Evolutionary conservation across 2,113 vertebrate genomes (phyloP).

Genomic region (Pao palembangensis): DNA sequence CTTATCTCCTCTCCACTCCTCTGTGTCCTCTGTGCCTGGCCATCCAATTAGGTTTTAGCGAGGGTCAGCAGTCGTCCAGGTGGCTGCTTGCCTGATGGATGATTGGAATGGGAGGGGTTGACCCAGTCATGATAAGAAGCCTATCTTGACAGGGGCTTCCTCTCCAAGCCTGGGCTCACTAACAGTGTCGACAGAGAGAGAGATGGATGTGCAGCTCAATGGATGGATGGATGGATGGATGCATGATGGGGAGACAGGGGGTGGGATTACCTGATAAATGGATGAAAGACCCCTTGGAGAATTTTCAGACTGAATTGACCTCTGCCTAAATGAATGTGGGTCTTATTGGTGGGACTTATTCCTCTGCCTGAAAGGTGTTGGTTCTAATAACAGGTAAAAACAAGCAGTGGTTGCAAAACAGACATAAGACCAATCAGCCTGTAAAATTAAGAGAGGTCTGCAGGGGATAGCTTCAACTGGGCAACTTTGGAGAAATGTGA

Average conservation of each 20-base stretch:
- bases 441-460: no score
- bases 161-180: constrained; percentile 58
- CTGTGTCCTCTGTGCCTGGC: constrained; percentile 28
- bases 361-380: no score
- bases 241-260: background rate
- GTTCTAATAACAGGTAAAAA: background rate
- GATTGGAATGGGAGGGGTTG: constrained; percentile 55
- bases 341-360: no score
- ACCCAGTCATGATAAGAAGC: constrained; percentile 62
- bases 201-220: constrained; percentile 55
- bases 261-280: constrained; percentile 6
- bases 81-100: constrained; percentile 68
- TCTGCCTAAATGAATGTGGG: no score
- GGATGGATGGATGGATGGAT: constrained; percentile 53
- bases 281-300: no score
- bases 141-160: constrained; percentile 75
- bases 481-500: no score
- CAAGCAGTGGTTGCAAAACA: no score
- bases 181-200: constrained; percentile 63
- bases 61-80: constrained; percentile 66
- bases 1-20: constrained; percentile 47
- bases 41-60: constrained; percentile 42
- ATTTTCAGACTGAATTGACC: no score
- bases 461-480: constrained; percentile 2
- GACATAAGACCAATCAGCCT: no score